Conservation (phyloP, 2,113 vertebrate species). For the Phyllostomus discolor region DNA sequence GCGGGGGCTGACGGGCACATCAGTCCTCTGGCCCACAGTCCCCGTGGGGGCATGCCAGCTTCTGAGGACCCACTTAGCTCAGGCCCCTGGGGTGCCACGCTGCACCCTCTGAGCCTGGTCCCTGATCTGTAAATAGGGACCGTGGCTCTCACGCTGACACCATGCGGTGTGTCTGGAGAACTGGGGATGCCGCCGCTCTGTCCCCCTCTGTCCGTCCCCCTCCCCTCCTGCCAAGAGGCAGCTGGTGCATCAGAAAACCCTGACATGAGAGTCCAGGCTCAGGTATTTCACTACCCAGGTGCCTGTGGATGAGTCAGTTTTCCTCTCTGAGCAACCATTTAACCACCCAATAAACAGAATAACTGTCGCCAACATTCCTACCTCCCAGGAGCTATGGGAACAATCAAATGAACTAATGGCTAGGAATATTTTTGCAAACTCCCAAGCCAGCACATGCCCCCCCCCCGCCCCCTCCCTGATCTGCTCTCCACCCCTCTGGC, state of each 20-base stretch:
- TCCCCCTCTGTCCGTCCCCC: not conserved
- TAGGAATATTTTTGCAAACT: not conserved
- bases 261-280: too few relatives aligned
- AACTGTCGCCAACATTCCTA: not conserved
- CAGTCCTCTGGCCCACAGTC: not conserved
- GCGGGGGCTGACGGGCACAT: not conserved
- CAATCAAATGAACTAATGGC: not conserved
- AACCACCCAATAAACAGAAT: not conserved
- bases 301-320: not conserved
- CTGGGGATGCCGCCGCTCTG: rapidly evolving
- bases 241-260: not conserved
- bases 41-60: not conserved
- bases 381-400: not conserved
- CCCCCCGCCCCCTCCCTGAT: not conserved
- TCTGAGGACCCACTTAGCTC: not conserved
- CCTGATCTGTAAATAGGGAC: not conserved
- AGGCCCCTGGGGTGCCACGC: not conserved
- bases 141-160: rapidly evolving
- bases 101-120: not conserved
- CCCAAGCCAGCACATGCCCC: not conserved
- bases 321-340: not conserved
- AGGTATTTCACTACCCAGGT: not conserved
- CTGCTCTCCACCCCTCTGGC: not conserved
- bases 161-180: not conserved
- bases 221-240: not conserved